Base-by-base conservation (phyloP, 2,888 invertebrate species). In the Malthinus flaveolus region DNA sequence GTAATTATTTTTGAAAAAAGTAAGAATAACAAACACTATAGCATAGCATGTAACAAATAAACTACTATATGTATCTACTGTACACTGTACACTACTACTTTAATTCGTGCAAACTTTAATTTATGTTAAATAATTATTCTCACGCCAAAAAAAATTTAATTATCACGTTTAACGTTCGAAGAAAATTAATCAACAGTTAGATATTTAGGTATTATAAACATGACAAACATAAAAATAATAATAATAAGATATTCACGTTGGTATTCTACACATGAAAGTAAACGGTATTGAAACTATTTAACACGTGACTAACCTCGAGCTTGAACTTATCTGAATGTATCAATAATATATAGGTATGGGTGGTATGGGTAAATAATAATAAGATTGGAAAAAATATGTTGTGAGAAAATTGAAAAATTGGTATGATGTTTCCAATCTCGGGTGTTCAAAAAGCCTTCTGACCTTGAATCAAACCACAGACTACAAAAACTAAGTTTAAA, bases 151-250 rank as follows among this genome's bases (percentile, higher is more conserved):
- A n/a, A 42, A 15, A 13, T 50, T 50, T 50, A 42, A 50, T 50
- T 39, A 42, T 39, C 33, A 11, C 11, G 9, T 32, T 11, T 9
- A 51, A 32, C n/a, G 32, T 51, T 32, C 33, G 33, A 51, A 34
- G 42, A 42, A 44, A 51, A 51, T 51, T 42, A 51, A 51, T 50
- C 31, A 50, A 42, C 31, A 32, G 23, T 39, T 42, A 13, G 39
- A 36, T 37, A 32, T 42, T 9, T 23, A 12, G 32, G 32, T 23
- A 49, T 49, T 42, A 44, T 33, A 42, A 34, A 51, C 34, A 15
- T 37, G 36, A 23, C 9, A 42, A 32, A 32, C 11, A 12, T 32
- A 46, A 51, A 39, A 51, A 44, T 39, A 51, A 32, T 46, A 32
- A 46, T 51, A 51, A 44, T 47, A 13, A 34, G 15, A 34, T 12